A percentile compares a stretch with the other conserved stretches of the same genome.
Evolutionary conservation across 2,888 invertebrate genomes (phyloP).

Genomic region (Cataglyphis cursor): DNA sequence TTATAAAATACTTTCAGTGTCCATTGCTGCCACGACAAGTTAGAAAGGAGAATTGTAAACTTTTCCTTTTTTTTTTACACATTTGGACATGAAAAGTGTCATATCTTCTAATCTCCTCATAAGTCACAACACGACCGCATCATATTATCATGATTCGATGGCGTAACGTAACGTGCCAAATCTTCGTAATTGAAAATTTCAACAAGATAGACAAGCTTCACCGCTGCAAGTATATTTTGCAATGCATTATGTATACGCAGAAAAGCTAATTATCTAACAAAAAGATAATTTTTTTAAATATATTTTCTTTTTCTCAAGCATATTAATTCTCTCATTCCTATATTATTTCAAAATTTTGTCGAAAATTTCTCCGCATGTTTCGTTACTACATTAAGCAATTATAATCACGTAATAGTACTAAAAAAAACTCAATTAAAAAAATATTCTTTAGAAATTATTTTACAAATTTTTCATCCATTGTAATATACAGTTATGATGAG

Average conservation of each 20-base stretch:
- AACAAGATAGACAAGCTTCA: slow-evolving; percentile 24
- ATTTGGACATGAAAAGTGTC: slow-evolving; percentile 60
- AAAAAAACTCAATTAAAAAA: background rate
- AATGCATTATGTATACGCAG: slow-evolving; percentile 12
- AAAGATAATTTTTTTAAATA: slow-evolving; percentile 39
- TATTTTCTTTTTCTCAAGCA: background rate
- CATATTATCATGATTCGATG: slow-evolving; percentile 48
- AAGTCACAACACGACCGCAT: slow-evolving; percentile 55
- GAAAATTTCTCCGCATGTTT: background rate
- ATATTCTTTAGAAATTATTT: background rate
- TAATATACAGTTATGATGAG: background rate
- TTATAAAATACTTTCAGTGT: slow-evolving; percentile 77
- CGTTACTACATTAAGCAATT: slow-evolving; percentile 2
- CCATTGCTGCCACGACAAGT: slow-evolving; percentile 68
- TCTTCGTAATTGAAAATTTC: slow-evolving; percentile 29
- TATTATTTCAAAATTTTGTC: slow-evolving; percentile 28
- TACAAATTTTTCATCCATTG: background rate
- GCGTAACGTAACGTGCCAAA: slow-evolving; percentile 26
- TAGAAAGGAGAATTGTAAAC: slow-evolving; percentile 60
- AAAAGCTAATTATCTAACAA: slow-evolving; percentile 48
- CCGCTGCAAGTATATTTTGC: slow-evolving; percentile 24
- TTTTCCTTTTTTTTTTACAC: slow-evolving; percentile 7
- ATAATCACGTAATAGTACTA: background rate
- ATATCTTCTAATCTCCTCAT: slow-evolving; percentile 68
- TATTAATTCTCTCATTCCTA: slow-evolving; percentile 43